Percentiles rank a stretch among this genome's conserved stretches.
phyloP scores from a whole-genome alignment of 2,797 vertebrate species.

The Toxotes lorentzi region DNA sequence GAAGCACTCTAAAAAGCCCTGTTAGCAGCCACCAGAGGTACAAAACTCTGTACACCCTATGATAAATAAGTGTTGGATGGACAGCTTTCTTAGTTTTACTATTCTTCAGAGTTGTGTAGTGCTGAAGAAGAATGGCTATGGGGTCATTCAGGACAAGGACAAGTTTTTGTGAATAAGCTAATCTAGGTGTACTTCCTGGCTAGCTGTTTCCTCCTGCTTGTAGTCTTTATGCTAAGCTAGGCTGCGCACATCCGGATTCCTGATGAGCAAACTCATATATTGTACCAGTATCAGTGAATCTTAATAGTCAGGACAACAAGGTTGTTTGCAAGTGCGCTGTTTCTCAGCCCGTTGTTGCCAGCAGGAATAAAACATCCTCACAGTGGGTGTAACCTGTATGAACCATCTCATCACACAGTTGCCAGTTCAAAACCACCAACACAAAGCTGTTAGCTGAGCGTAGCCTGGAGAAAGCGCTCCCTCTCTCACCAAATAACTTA shows the following conservation, averaged over 20 bases:
- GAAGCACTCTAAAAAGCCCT: neutral
- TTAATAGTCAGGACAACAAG: neutral
- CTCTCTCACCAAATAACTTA: conserved; percentile 42
- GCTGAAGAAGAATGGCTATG: no score
- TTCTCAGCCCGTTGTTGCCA: conserved; percentile 6
- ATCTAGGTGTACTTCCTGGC: neutral
- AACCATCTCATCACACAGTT: conserved; percentile 15
- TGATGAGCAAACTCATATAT: neutral
- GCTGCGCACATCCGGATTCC: no score
- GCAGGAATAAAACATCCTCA: conserved; percentile 7
- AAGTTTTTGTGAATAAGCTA: no score
- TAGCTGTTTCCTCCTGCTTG: neutral
- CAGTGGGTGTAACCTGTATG: conserved; percentile 1
- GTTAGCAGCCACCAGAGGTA: neutral
- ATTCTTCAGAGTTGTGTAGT: no score
- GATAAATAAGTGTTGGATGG: neutral
- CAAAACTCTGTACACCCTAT: neutral
- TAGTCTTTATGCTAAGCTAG: neutral
- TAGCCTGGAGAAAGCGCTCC: conserved; percentile 24
- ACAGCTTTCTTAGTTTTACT: no score
- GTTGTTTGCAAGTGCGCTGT: neutral
- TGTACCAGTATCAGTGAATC: neutral
- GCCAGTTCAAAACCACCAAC: neutral
- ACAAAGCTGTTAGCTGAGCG: conserved; percentile 19
- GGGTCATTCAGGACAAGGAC: neutral